Conservation (phyloP, 2,888 invertebrate genomes). For the Epinotia ramella region DNA sequence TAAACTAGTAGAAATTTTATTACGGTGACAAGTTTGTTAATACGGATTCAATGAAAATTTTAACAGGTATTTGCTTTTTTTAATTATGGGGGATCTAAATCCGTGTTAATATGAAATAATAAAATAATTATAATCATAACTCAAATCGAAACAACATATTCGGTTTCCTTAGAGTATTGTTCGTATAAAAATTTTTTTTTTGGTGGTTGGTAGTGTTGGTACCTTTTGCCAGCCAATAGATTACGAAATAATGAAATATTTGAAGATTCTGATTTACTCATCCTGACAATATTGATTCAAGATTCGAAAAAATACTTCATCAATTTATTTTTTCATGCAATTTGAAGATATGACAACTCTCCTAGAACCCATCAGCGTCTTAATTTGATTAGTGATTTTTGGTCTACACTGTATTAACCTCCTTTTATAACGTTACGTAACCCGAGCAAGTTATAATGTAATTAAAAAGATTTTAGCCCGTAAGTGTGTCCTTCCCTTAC, state of each 20-base stretch:
- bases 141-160: neutral
- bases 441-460: neutral
- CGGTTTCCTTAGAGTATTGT: neutral
- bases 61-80: neutral
- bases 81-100: conserved; percentile 13
- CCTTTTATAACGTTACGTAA: neutral
- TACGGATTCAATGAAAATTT: neutral
- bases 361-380: neutral
- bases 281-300: conserved; percentile 27
- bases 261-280: neutral
- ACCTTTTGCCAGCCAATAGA: neutral
- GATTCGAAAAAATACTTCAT: conserved; percentile 4
- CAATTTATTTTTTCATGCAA: neutral
- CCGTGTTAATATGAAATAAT: conserved; percentile 20
- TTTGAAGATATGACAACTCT: neutral
- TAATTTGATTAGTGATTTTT: neutral
- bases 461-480: conserved; percentile 1
- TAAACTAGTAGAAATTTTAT: conserved; percentile 1
- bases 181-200: neutral
- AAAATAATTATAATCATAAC: neutral
- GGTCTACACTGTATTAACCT: conserved; percentile 16
- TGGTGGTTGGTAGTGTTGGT: neutral
- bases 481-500: conserved; percentile 31
- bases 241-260: neutral
- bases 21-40: neutral